Base-by-base conservation (phyloP, 2,113 vertebrate species). In the Halcyon senegalensis region DNA sequence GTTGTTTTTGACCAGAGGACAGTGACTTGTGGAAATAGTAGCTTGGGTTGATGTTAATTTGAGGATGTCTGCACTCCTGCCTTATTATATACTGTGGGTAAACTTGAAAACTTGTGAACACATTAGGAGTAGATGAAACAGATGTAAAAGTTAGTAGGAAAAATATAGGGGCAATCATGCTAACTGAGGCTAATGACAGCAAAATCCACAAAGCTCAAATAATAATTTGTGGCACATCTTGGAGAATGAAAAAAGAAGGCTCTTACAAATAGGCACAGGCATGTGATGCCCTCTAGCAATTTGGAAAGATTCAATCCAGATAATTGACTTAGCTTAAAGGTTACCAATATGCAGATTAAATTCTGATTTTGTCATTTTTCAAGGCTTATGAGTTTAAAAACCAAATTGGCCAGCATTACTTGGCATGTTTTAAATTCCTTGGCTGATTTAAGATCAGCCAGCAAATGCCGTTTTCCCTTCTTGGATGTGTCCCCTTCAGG, bases 381-480 rank as follows among this genome's bases (percentile, higher is more conserved):
- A 87, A 78, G 35, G 33, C 63, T 75, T 59, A 35, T n/a, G 69
- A 72, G 37, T 84, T 93, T 75, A 83, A 88, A 91, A 86, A 27
- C 8, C 48, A 76, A 76, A 51, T 53, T 87, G 28, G 48, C 56
- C 60, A 28, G 30, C 35, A 53, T 88, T 94, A 84, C 41, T 92
- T 86, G 50, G 72, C 86, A 78, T 77, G 84, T 76, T 93, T 92
- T 44, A 82, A 89, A 84, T 91, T 87, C 53, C n/a, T 96, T 91
- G 84, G n/a, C 67, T 58, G 62, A 46, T 51, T 95, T 70, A 70
- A 86, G 83, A 68, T 84, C 69, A 97, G 41, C 28, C 75, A 96
- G 25, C 76, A 89, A 96, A 79, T 48, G 81, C 67, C 72, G 16
- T 92, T 96, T 90, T 79, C 78, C 27, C 87, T 63, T 44, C 79